Base-by-base conservation (phyloP, 2,797 vertebrate genomes). In the Pseudochirops corinnae region DNA sequence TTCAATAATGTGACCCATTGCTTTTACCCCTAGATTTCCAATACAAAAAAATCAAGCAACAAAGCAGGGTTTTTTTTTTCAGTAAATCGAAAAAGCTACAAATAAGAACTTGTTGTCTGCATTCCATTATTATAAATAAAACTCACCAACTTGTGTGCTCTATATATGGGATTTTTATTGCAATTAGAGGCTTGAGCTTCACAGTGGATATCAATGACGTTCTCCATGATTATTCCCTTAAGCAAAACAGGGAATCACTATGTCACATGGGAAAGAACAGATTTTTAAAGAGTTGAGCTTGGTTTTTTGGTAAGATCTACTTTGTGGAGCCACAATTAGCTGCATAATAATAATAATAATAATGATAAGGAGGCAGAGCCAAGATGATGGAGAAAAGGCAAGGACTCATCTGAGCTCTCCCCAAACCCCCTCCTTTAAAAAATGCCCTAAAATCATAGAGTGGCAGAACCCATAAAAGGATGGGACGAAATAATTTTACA, bases 11-110 rank as follows among this genome's bases (percentile, higher is more conserved):
- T 94, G 94, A 96, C 94, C 56, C 87, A 94, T 50, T 95, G 92
- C 33, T 94, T 53, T 97, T 60, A 90, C 87, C 56, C 55, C 74
- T 92, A 26, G 39, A 95, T 94, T 97, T 95, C 92, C 52, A 21
- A 31, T 10, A 95, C 58, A 93, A 97, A 39, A 95, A 97, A 97
- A 93, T 4, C 24, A 93, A 93, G 67, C 58, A 96, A 53, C 92
- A 92, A 95, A 94, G 56, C 29, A 52, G 39, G 60, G 3, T 6
- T 39, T 93, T 56, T 95, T 56, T 62, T 94, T 92, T 94, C 56
- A 62, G 96, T 92, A 39, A 92, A 90, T 94, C 58, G 92, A 95
- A 98, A 50, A 93, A 28, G 87, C 55, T 91, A 95, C 53, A 94
- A 29, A 74, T 56, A 92, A 11, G 82, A 90, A 87, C 94, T 95